Evolutionary conservation across 2,888 invertebrate genomes (phyloP).

Genomic region (Chalcis sispes): DNA sequence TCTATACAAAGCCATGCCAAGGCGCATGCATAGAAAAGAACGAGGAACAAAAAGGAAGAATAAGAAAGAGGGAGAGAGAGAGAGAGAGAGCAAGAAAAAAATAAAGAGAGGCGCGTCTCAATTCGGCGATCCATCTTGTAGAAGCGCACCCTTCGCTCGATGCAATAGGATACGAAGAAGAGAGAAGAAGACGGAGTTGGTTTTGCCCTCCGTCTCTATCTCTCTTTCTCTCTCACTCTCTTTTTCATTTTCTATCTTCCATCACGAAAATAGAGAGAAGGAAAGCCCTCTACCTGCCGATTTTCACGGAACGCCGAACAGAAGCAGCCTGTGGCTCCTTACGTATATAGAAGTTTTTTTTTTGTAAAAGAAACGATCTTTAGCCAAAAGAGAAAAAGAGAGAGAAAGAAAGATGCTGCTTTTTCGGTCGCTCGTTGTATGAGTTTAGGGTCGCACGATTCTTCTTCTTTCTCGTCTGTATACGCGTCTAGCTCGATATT

Average conservation of each 20-base stretch:
- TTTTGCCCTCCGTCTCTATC: too few relatives aligned
- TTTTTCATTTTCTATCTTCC: too few relatives aligned
- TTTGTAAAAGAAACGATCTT: conserved; percentile 7
- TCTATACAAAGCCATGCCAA: too few relatives aligned
- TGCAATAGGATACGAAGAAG: conserved; percentile 39
- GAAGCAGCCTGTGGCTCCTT: conserved; percentile 38
- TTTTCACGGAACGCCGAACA: conserved; percentile 67
- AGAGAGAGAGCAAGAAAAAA: neutral
- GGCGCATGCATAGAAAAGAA: too few relatives aligned
- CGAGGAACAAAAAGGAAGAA: conserved; percentile 9
- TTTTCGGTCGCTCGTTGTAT: conserved; percentile 21
- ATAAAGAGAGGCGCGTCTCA: conserved; percentile 59
- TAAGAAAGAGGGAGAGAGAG: neutral
- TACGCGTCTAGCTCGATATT: conserved; percentile 37
- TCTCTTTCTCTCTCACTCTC: too few relatives aligned
- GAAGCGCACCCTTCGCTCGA: conserved; percentile 60
- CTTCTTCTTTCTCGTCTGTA: neutral
- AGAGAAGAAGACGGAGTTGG: too few relatives aligned
- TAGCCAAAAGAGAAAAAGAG: conserved; percentile 12
- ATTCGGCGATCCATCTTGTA: conserved; percentile 63
- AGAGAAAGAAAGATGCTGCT: conserved; percentile 7
- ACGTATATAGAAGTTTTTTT: neutral
- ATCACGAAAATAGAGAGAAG: too few relatives aligned
- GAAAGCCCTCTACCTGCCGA: conserved; percentile 67
- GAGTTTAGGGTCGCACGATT: too few relatives aligned